phyloP scores from a whole-genome alignment of 2,888 invertebrate genomes.

The Ptilodon capucinus region DNA sequence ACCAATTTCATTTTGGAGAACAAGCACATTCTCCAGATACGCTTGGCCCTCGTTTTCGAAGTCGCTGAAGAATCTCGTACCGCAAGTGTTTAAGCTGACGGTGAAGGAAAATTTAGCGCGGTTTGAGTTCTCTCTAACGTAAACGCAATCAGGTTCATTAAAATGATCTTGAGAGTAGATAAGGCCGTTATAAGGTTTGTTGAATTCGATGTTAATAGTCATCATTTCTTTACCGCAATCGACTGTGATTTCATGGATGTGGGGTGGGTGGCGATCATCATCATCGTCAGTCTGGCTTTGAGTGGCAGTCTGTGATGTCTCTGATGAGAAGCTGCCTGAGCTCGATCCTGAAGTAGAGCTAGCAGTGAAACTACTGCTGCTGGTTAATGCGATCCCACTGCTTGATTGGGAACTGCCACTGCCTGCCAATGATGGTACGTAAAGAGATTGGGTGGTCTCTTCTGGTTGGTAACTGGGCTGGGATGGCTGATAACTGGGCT shows the following conservation, averaged over 20 bases:
- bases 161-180: conserved; percentile 91
- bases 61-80: conserved; percentile 90
- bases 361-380: conserved; percentile 2
- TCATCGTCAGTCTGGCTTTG: conserved; percentile 65
- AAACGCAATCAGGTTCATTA: conserved; percentile 86
- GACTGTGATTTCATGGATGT: conserved; percentile 89
- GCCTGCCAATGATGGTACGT: conserved; percentile 17
- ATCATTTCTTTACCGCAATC: conserved; percentile 92
- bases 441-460: conserved; percentile 28
- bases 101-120: conserved; percentile 88
- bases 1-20: conserved; percentile 89
- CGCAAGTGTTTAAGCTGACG: conserved; percentile 88
- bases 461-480: conserved; percentile 33
- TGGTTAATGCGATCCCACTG: not conserved
- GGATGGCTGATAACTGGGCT: conserved; percentile 29
- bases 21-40: conserved; percentile 90
- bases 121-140: conserved; percentile 87
- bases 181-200: conserved; percentile 88
- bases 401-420: conserved; percentile 1
- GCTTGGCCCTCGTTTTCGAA: conserved; percentile 90
- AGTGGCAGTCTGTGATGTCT: conserved; percentile 15
- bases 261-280: conserved; percentile 87
- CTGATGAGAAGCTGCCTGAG: conserved; percentile 12
- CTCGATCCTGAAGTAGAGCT: conserved; percentile 10
- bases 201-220: conserved; percentile 91